Conservation (phyloP, 1,140 invertebrate species). For the Drosophila asahinai region DNA sequence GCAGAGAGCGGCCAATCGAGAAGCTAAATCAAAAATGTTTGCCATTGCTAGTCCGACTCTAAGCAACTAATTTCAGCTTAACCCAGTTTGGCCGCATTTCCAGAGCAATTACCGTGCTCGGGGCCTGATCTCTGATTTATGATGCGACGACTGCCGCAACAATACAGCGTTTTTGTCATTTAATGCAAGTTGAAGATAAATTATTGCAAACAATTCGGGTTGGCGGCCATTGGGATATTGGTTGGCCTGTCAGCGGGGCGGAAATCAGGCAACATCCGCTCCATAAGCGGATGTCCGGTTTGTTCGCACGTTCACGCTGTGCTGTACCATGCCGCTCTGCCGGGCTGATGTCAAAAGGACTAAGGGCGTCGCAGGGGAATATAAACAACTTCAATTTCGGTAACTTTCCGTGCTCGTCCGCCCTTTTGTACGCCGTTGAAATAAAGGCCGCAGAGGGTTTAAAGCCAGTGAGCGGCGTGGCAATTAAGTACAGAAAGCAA, state of each 20-base stretch:
- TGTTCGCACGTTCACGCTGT: conserved; percentile 78
- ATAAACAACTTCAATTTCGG: conserved; percentile 29
- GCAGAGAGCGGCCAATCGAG: conserved; percentile 55
- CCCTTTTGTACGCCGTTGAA: neutral
- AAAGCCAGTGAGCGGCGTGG: neutral
- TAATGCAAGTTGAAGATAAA: conserved; percentile 75
- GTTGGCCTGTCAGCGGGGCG: conserved; percentile 62
- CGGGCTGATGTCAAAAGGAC: neutral
- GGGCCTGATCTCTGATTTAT: conserved; percentile 61
- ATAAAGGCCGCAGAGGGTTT: neutral
- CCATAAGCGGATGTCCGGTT: conserved; percentile 77
- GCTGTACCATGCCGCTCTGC: conserved; percentile 2
- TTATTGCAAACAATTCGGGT: conserved; percentile 60
- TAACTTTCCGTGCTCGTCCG: neutral
- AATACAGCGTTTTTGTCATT: conserved; percentile 70
- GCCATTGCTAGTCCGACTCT: conserved; percentile 40
- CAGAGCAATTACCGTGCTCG: conserved; percentile 65
- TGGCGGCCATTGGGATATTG: conserved; percentile 30
- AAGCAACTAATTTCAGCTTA: conserved; percentile 80
- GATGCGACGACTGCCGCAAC: conserved; percentile 35
- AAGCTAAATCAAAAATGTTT: conserved; percentile 76
- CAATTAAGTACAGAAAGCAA: neutral
- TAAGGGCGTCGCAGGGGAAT: neutral
- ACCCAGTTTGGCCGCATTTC: conserved; percentile 69
- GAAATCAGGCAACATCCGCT: conserved; percentile 79